phyloP scores from a whole-genome alignment of 2,113 vertebrate genomes.

The Lampris megalopsis region DNA sequence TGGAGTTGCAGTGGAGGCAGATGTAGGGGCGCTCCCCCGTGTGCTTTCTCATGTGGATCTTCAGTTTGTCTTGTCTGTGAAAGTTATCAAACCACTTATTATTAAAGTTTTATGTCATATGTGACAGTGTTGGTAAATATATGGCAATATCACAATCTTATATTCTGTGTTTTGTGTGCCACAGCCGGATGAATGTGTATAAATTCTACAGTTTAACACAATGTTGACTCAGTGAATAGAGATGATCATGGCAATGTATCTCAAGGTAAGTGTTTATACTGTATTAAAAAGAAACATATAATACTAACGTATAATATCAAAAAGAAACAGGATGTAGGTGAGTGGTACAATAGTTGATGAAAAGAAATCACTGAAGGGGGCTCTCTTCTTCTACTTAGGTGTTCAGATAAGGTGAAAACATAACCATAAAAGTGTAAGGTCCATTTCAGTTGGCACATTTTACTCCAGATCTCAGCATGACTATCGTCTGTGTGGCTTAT shows the following conservation, averaged over 20 bases:
- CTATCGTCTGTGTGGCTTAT: not conserved
- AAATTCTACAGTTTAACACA: no score
- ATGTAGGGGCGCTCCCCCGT: constrained; percentile 97
- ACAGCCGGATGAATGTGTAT: not conserved
- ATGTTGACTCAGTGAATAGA: not conserved
- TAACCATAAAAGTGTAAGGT: constrained; percentile 42
- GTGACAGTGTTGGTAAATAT: no score
- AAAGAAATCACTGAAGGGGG: constrained; percentile 56
- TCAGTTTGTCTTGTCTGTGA: constrained; percentile 96
- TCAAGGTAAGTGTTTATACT: not conserved
- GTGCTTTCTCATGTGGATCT: constrained; percentile 99
- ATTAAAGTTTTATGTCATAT: not conserved
- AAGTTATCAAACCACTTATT: constrained; percentile 33
- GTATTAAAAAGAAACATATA: not conserved
- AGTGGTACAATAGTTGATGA: constrained; percentile 44
- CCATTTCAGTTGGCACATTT: constrained; percentile 59
- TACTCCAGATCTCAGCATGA: not conserved
- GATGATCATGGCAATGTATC: not conserved
- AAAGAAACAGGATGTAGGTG: constrained; percentile 49
- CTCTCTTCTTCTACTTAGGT: constrained; percentile 72
- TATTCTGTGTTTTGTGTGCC: not conserved
- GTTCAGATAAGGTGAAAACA: constrained; percentile 62
- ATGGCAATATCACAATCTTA: not conserved
- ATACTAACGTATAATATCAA: constrained; percentile 46
- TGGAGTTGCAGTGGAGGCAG: constrained; percentile 98